phyloP scores from a whole-genome alignment of 2,113 vertebrate species.

The Proterorhinus semilunaris region DNA sequence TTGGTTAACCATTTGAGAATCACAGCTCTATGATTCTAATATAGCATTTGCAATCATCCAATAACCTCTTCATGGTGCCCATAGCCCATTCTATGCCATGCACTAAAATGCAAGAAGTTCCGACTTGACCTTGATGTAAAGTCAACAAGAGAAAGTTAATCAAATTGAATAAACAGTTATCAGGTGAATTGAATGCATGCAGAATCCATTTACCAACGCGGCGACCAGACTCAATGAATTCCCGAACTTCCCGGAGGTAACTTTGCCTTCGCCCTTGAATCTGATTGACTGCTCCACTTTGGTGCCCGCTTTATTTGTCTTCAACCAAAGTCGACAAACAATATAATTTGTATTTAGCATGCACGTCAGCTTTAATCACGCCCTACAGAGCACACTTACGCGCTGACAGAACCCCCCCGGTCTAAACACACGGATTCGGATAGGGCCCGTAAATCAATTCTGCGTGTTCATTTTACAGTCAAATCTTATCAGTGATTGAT shows the following conservation, averaged over 20 bases:
- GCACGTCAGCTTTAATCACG: conserved; percentile 44
- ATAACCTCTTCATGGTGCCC: background rate
- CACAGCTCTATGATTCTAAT: too few species aligned
- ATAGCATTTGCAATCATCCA: background rate
- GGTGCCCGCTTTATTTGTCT: conserved; percentile 13
- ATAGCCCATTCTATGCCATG: background rate
- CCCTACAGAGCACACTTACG: conserved; percentile 26
- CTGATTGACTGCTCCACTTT: conserved; percentile 12
- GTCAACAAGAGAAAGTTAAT: conserved; percentile 2
- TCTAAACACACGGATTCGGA: conserved; percentile 23
- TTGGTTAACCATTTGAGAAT: too few species aligned
- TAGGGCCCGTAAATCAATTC: conserved; percentile 38
- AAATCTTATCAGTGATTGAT: conserved; percentile 48
- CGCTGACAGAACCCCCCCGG: conserved; percentile 26
- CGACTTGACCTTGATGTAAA: conserved; percentile 7
- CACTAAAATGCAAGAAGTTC: background rate
- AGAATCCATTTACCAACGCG: conserved; percentile 1
- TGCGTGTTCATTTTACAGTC: conserved; percentile 21
- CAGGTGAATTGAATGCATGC: conserved; percentile 3
- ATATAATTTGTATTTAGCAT: conserved; percentile 38
- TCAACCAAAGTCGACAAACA: conserved; percentile 42
- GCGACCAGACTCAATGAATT: background rate
- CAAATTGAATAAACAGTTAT: background rate
- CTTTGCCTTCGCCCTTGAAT: conserved; percentile 17
- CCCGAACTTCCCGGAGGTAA: background rate